These are phyloP conservation scores for Pollachius pollachius DNA, from an alignment of 2,113 vertebrate genomes.

Conservation along the genomic window DNA sequence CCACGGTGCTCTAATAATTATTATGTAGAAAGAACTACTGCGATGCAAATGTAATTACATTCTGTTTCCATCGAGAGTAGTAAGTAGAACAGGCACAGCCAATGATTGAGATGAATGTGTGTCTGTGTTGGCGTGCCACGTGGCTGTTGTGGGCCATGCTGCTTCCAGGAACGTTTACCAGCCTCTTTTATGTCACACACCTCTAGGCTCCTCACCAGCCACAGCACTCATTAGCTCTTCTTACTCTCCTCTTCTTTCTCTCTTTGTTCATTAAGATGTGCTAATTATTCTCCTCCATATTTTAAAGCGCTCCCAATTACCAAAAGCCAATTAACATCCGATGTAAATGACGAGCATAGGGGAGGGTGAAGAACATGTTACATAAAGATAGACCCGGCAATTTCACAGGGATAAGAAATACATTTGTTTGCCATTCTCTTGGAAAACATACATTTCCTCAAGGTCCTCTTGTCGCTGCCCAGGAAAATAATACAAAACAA, in stretches of 20 bases:
- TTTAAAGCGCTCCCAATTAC: conserved; percentile 61
- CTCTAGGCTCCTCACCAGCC: conserved; percentile 61
- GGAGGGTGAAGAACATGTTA: conserved; percentile 47
- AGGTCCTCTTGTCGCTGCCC: too few species aligned
- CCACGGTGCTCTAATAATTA: neutral
- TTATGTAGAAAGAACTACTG: neutral
- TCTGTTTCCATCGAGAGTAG: neutral
- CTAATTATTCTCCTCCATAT: conserved; percentile 76
- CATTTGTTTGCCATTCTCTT: neutral
- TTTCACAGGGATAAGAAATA: neutral
- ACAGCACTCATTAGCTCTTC: conserved; percentile 67
- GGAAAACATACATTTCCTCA: too few species aligned
- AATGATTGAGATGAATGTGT: neutral
- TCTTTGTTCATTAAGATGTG: conserved; percentile 75
- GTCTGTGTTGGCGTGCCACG: conserved; percentile 25
- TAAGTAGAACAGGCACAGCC: neutral
- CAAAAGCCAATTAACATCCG: conserved; percentile 68
- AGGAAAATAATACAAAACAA: too few species aligned
- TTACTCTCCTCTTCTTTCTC: conserved; percentile 48
- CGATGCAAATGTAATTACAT: neutral
- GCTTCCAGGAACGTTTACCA: conserved; percentile 68
- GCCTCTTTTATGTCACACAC: conserved; percentile 65
- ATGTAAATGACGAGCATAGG: conserved; percentile 59
- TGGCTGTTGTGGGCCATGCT: conserved; percentile 46
- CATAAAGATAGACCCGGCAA: conserved; percentile 30